These are phyloP conservation scores for Lepidurus couesii DNA, from an alignment of 1,140 invertebrate genomes.

Conservation along the genomic window DNA sequence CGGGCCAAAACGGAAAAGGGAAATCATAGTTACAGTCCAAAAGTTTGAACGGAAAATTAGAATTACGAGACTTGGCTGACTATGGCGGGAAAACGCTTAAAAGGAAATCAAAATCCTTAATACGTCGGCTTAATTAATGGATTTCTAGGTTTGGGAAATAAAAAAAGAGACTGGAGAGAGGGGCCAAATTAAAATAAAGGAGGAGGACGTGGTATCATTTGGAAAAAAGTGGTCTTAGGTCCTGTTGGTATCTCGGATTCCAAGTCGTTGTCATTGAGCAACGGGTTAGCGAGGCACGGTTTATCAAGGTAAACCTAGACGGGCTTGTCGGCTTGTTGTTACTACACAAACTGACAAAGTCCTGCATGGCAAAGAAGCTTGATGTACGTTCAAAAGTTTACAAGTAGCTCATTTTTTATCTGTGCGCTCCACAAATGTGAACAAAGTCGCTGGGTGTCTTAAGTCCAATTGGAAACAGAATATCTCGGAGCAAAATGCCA, in stretches of 20 bases:
- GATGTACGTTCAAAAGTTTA: neutral
- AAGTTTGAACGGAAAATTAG: neutral
- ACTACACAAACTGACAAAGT: constrained; percentile 16
- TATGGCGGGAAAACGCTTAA: too few relatives aligned
- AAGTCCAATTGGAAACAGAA: neutral
- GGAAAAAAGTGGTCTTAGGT: neutral
- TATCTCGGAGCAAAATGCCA: neutral
- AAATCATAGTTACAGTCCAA: neutral
- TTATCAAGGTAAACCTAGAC: constrained; percentile 17
- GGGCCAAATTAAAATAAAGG: neutral
- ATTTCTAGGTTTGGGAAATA: too few relatives aligned
- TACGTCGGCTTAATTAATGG: too few relatives aligned
- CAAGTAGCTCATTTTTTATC: neutral
- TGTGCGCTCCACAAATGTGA: neutral
- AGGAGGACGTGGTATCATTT: neutral
- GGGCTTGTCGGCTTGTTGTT: constrained; percentile 17
- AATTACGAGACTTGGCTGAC: neutral
- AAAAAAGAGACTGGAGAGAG: too few relatives aligned
- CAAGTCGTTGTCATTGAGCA: constrained; percentile 17
- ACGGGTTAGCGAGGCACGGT: constrained; percentile 13
- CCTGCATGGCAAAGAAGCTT: neutral
- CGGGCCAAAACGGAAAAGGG: neutral
- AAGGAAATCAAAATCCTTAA: too few relatives aligned
- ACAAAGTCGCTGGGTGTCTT: neutral
- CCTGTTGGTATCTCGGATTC: neutral